These are phyloP conservation scores for Donacobius atricapilla DNA, from an alignment of 2,113 vertebrate species.

Conservation along the genomic window DNA sequence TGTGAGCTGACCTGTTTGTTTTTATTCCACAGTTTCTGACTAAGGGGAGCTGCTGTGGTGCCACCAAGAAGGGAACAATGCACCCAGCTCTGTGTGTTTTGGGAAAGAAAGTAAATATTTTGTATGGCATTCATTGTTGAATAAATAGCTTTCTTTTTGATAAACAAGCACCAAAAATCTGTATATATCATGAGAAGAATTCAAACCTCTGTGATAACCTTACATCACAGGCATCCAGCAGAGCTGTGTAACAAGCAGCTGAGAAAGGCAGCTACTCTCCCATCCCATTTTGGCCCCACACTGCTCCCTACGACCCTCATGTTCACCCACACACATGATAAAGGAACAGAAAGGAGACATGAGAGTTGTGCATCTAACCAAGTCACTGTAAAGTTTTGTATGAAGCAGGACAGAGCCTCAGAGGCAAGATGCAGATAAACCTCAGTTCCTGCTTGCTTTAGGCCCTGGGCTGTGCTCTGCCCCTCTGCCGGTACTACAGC, in stretches of 20 bases:
- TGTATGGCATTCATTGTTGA: background rate
- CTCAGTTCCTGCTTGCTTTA: background rate
- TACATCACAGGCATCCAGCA: background rate
- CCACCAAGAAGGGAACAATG: slow-evolving; percentile 1
- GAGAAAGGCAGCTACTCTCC: background rate
- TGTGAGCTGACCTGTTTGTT: background rate
- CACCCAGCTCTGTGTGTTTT: background rate
- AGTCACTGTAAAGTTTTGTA: background rate
- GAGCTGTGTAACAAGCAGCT: background rate
- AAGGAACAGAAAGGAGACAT: background rate
- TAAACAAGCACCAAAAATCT: slow-evolving; percentile 23
- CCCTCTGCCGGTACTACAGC: background rate
- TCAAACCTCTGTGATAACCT: background rate
- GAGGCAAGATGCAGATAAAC: background rate
- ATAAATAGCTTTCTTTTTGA: slow-evolving; percentile 22
- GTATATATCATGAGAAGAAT: background rate
- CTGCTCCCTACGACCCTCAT: background rate
- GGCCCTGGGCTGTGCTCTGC: background rate
- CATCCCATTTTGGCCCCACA: background rate
- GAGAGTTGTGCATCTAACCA: background rate
- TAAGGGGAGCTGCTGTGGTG: background rate
- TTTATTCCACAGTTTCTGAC: background rate
- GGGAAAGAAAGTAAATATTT: slow-evolving; percentile 46
- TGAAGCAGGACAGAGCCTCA: background rate
- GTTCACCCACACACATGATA: rapidly evolving